Conservation (phyloP, 1,140 invertebrate species). For the Marisa cornuarietis region DNA sequence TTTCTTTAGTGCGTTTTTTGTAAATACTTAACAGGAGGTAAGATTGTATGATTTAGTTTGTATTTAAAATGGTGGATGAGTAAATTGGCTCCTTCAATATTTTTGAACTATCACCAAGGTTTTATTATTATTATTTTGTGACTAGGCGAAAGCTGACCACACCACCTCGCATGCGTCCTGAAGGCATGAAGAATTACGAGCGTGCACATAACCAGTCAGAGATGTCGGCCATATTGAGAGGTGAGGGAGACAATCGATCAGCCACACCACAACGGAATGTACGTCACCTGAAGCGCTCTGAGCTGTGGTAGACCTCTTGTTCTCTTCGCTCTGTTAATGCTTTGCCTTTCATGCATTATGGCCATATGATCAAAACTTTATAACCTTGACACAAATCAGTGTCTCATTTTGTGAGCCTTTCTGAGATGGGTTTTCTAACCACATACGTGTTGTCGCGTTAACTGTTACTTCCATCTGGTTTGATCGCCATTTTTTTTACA, state of each 20-base stretch:
- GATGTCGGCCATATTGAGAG: constrained; percentile 49
- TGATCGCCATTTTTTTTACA: too few species aligned
- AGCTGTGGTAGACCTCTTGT: constrained; percentile 37
- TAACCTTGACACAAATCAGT: too few species aligned
- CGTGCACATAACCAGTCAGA: constrained; percentile 39
- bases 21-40: too few species aligned
- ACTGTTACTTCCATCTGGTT: too few species aligned
- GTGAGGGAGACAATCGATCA: background rate
- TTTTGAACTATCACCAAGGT: background rate
- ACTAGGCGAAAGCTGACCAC: constrained; percentile 30
- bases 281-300: constrained; percentile 40
- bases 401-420: too few species aligned
- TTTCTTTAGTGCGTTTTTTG: too few species aligned
- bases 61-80: too few species aligned
- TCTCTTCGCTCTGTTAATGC: background rate
- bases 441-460: too few species aligned
- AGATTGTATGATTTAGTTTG: too few species aligned
- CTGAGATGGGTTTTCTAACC: too few species aligned
- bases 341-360: too few species aligned
- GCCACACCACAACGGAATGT: constrained; percentile 14
- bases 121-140: constrained; percentile 12
- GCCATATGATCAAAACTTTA: too few species aligned
- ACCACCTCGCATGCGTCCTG: constrained; percentile 38
- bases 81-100: background rate
- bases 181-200: constrained; percentile 43